Conservation (phyloP, 2,113 vertebrate species). For the Galeopterus variegatus region DNA sequence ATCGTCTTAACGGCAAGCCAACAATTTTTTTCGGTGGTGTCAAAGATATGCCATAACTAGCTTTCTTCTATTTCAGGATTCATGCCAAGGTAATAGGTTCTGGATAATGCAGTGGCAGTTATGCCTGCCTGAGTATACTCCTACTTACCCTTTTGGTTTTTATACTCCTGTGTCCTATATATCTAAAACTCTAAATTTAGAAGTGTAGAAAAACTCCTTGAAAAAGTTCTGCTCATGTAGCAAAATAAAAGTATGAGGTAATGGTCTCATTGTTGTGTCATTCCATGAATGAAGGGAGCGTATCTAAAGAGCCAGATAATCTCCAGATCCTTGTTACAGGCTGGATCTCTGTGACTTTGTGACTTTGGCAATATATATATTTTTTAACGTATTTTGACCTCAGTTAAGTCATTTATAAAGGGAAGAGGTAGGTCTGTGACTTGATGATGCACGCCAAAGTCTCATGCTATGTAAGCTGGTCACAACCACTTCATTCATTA, state of each 20-base stretch:
- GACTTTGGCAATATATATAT: no score
- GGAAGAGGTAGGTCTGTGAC: background rate
- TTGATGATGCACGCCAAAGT: background rate
- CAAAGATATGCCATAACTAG: background rate
- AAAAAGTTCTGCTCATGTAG: background rate
- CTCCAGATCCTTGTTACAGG: background rate
- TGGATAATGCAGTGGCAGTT: background rate
- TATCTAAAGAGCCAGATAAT: background rate
- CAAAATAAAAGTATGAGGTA: background rate
- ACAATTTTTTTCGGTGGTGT: background rate
- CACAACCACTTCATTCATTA: rapidly evolving
- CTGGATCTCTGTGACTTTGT: background rate
- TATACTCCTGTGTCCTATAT: background rate
- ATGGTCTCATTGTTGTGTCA: background rate
- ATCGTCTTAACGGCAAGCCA: background rate
- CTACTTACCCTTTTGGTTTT: background rate
- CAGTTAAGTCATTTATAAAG: background rate
- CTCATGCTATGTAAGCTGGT: background rate
- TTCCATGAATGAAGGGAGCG: background rate
- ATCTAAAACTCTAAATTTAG: background rate
- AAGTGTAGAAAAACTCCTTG: background rate
- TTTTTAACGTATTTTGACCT: background rate
- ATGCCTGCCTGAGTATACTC: background rate
- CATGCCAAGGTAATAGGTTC: rapidly evolving
- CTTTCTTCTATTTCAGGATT: background rate